Conservation (phyloP, 2,888 invertebrate genomes). For the Drosophila ustulata region DNA sequence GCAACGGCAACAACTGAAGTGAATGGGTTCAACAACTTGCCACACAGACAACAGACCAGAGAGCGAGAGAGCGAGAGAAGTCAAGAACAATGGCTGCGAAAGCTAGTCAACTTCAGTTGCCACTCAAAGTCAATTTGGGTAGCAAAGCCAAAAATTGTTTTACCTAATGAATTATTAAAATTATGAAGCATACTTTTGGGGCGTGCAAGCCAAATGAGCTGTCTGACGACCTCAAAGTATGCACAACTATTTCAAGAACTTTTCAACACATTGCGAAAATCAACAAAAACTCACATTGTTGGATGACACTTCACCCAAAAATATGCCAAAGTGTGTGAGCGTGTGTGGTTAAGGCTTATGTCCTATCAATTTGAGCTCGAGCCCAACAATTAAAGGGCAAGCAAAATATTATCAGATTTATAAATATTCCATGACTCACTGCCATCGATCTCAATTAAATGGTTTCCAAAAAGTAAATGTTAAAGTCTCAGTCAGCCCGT, state of each 20-base stretch:
- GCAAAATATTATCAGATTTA: too few species aligned
- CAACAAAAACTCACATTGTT: slow-evolving; percentile 16
- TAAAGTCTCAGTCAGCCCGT: too few species aligned
- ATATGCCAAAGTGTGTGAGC: neutral
- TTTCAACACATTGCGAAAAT: slow-evolving; percentile 12
- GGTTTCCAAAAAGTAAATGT: too few species aligned
- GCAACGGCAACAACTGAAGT: slow-evolving; percentile 11
- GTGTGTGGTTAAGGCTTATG: slow-evolving; percentile 8
- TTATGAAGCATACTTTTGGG: slow-evolving; percentile 40
- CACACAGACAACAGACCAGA: slow-evolving; percentile 12
- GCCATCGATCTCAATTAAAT: slow-evolving; percentile 13
- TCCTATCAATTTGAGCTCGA: neutral
- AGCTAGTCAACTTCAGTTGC: slow-evolving; percentile 32
- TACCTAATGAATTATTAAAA: slow-evolving; percentile 58
- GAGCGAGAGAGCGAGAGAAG: neutral
- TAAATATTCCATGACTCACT: neutral
- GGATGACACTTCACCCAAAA: slow-evolving; percentile 12
- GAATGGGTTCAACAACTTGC: slow-evolving; percentile 51
- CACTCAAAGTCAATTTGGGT: slow-evolving; percentile 53
- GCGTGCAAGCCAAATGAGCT: slow-evolving; percentile 27
- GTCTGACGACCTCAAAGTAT: slow-evolving; percentile 20
- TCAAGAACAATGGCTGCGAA: slow-evolving; percentile 9
- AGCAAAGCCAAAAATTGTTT: slow-evolving; percentile 34
- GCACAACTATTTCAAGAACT: slow-evolving; percentile 47
- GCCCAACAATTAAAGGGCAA: slow-evolving; percentile 16